Conservation (phyloP, 2,888 invertebrate species). For the Habroteleia sp. region DNA sequence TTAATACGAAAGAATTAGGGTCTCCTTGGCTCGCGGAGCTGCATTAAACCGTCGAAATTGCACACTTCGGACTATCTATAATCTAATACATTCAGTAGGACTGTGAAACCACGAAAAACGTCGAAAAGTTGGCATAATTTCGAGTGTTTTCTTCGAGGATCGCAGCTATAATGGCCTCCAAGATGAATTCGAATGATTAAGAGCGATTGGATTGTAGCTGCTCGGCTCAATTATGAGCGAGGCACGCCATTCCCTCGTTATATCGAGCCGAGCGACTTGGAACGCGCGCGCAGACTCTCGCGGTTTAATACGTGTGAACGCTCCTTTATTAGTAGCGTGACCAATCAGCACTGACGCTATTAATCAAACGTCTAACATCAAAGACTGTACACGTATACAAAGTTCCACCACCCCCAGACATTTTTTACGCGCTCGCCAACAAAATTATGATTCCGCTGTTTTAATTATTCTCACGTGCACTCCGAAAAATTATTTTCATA, state of each 20-base stretch:
- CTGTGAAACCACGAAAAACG: constrained; percentile 65
- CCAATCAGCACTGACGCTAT: constrained; percentile 80
- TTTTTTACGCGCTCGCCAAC: constrained; percentile 39
- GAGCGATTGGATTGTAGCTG: constrained; percentile 79
- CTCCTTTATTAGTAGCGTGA: constrained; percentile 81
- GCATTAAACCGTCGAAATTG: constrained; percentile 27
- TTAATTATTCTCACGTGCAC: constrained; percentile 49
- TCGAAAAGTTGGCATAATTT: constrained; percentile 63
- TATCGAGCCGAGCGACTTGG: constrained; percentile 68
- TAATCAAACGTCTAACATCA: constrained; percentile 79
- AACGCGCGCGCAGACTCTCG: constrained; percentile 70
- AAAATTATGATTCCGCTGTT: constrained; percentile 46
- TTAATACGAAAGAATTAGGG: constrained; percentile 38
- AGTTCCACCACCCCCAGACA: constrained; percentile 13
- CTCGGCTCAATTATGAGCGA: constrained; percentile 78
- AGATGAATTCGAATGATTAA: constrained; percentile 80
- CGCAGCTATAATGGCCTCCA: constrained; percentile 65
- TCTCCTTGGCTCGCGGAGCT: background rate
- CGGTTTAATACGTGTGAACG: constrained; percentile 79
- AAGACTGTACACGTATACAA: constrained; percentile 55
- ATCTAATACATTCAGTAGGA: constrained; percentile 60
- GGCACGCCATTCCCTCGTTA: constrained; percentile 81
- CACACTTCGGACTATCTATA: constrained; percentile 26
- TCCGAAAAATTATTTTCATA: constrained; percentile 53
- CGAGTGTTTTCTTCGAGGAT: constrained; percentile 58